These are phyloP conservation scores for Meganola albula DNA, from an alignment of 2,888 invertebrate genomes.

Conservation along the genomic window DNA sequence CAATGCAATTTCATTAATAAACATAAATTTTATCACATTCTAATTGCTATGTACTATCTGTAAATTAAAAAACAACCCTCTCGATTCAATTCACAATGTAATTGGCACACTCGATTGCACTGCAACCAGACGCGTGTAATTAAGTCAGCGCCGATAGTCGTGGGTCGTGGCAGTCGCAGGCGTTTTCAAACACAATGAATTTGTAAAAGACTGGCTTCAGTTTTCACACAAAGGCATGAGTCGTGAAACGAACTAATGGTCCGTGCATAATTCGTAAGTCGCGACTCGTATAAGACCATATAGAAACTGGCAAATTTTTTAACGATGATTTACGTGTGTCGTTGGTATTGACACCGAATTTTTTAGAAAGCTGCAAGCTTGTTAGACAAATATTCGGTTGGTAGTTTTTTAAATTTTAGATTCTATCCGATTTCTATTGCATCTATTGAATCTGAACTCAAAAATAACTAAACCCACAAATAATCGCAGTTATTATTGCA, in stretches of 20 bases:
- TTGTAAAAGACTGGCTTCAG: constrained; percentile 20
- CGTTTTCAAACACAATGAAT: constrained; percentile 53
- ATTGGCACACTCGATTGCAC: constrained; percentile 28
- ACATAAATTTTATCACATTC: too few relatives aligned
- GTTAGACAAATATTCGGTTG: too few relatives aligned
- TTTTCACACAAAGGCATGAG: constrained; percentile 53
- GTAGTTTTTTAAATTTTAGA: too few relatives aligned
- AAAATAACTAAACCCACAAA: too few relatives aligned
- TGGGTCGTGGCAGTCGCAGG: constrained; percentile 27
- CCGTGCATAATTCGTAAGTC: constrained; percentile 63
- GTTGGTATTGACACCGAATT: constrained; percentile 26
- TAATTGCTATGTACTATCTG: too few relatives aligned
- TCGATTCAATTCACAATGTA: constrained; percentile 24
- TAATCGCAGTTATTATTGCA: too few relatives aligned
- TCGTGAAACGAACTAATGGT: constrained; percentile 61
- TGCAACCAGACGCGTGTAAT: constrained; percentile 41
- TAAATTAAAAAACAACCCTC: too few relatives aligned
- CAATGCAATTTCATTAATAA: too few relatives aligned
- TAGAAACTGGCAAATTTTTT: constrained; percentile 55
- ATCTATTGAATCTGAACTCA: too few relatives aligned
- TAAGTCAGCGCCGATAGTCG: constrained; percentile 32
- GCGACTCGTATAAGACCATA: too few relatives aligned
- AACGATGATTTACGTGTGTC: constrained; percentile 40
- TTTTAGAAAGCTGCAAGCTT: constrained; percentile 29
- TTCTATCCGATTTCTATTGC: too few relatives aligned